Evolutionary conservation across 1,140 invertebrate genomes (phyloP).

Genomic region (Drosophila nasuta): DNA sequence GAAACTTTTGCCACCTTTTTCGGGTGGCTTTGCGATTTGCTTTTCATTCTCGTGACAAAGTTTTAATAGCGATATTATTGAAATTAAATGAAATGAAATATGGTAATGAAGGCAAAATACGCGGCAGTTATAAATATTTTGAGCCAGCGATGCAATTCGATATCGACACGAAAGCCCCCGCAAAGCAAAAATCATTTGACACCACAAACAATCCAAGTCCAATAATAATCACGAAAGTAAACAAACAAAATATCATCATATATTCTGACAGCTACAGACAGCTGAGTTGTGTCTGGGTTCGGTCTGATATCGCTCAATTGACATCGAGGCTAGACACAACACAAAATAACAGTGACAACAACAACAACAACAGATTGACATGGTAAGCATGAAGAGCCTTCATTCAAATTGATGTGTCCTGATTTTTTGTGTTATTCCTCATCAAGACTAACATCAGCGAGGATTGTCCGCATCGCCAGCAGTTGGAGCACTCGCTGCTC

Average conservation of each 20-base stretch:
- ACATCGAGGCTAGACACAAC: conserved; percentile 17
- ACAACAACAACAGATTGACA: conserved; percentile 26
- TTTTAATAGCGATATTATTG: conserved; percentile 84
- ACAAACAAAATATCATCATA: conserved; percentile 25
- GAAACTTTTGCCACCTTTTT: conserved; percentile 51
- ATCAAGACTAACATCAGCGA: conserved; percentile 37
- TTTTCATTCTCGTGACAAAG: conserved; percentile 82
- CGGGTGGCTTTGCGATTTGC: conserved; percentile 49
- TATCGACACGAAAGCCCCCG: conserved; percentile 50
- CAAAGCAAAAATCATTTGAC: conserved; percentile 36
- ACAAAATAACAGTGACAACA: background rate
- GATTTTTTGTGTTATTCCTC: background rate
- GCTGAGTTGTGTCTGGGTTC: conserved; percentile 25
- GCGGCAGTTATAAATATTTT: conserved; percentile 58
- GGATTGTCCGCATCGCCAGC: conserved; percentile 70
- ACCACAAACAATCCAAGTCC: conserved; percentile 52
- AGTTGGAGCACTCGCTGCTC: conserved; percentile 68
- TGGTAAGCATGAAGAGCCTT: conserved; percentile 56
- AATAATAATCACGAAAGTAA: conserved; percentile 30
- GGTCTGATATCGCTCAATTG: conserved; percentile 31
- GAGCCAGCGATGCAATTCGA: conserved; percentile 30
- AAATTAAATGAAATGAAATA: conserved; percentile 71
- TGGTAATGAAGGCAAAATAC: conserved; percentile 76
- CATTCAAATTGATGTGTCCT: background rate
- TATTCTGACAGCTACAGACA: conserved; percentile 15